Evolutionary conservation across 2,113 vertebrate genomes (phyloP), one percentile per base, ranked within the genome.

Genomic region (Amazona guildingii): DNA sequence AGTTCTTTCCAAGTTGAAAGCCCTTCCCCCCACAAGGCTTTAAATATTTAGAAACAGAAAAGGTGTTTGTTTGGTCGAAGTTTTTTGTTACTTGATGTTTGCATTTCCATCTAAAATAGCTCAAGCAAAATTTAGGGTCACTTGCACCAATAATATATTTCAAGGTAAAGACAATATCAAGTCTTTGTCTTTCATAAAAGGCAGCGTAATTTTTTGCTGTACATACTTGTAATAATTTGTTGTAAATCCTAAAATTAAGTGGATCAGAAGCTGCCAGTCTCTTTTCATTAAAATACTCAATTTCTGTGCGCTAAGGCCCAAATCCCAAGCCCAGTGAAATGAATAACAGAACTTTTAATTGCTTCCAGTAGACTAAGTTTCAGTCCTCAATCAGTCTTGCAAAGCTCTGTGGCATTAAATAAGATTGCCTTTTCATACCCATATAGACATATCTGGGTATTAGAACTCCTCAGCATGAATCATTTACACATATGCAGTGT

Each of bases 31-130:
- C 80, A 57, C 92, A 82, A n/a, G 46, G 27, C 49, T 90, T 90
- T 85, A 95, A 95, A 93, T 96, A 96, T 93, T 95, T 91, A 94
- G 90, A 93, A 95, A 95, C 49, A 96, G 93, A 95, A 94, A 96
- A 95, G 77, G 90, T 97, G 88, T 66, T 83, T 96, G 82, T 74
- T 92, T 73, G 21, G 25, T 63, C 84, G 68, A 85, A 89, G 51
- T 15, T 14, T 95, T 91, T 83, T 72, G 62, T 59, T 11, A 33
- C n/a, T 86, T n/a, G 20, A 64, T 66, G 74, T 90, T 57, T 90
- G 39, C 20, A 39, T 77, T 81, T 86, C 43, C 0, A 0, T 61
- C 61, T 93, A 15, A 94, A 83, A 92, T 31, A 86, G 20, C 46
- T 84, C 28, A 46, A 84, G 41, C 8, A n/a, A 81, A 61, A 28